phyloP scores from a whole-genome alignment of 37 sponge, comb jelly and placozoan species.

The Lycopodina hypogea region DNA sequence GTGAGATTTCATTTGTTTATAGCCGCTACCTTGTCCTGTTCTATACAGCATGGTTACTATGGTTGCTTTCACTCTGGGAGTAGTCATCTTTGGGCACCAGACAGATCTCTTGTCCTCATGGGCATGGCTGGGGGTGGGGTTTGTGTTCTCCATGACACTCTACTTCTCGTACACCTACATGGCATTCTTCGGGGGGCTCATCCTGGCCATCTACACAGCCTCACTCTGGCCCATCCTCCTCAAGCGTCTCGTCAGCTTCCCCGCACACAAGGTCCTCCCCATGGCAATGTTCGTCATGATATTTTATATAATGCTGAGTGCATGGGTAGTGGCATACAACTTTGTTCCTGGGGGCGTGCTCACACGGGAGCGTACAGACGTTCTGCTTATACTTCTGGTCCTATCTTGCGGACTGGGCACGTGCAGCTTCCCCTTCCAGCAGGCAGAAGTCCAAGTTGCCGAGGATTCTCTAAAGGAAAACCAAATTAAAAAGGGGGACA shows the following conservation, averaged over 20 bases:
- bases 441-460: not conserved
- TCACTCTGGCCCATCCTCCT: constrained; percentile 57
- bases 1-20: constrained; percentile 2
- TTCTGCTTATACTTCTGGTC: constrained; percentile 6
- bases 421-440: not conserved
- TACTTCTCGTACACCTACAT: constrained; percentile 27
- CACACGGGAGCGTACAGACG: constrained; percentile 39
- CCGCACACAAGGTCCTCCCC: constrained; percentile 23
- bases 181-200: constrained; percentile 42
- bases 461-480: not conserved
- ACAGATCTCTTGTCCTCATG: constrained; percentile 17
- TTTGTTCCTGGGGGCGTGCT: constrained; percentile 63
- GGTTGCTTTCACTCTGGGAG: constrained; percentile 1
- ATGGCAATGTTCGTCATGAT: constrained; percentile 17
- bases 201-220: constrained; percentile 44
- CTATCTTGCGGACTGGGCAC: constrained; percentile 22
- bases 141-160: constrained; percentile 22
- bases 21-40: not conserved
- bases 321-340: constrained; percentile 67
- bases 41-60: constrained; percentile 6
- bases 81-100: constrained; percentile 27
- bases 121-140: constrained; percentile 39
- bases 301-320: constrained; percentile 8
- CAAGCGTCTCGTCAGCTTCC: constrained; percentile 20
- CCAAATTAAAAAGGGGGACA: not conserved